Evolutionary conservation across 1,140 invertebrate genomes (phyloP), one percentile per base, ranked within the genome.

Genomic region (Sarcophaga bullata): DNA sequence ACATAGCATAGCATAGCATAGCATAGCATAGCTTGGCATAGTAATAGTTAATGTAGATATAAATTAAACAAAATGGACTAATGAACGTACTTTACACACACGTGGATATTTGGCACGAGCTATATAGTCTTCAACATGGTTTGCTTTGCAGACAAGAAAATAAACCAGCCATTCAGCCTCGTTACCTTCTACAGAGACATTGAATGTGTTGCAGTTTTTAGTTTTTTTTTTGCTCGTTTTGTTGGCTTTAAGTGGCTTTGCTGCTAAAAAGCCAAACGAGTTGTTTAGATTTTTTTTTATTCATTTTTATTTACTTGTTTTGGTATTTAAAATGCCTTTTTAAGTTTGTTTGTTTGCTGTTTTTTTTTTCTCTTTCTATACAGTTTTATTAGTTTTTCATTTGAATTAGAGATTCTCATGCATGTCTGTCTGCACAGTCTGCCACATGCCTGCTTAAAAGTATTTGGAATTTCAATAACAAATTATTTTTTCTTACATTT

Each of bases 81-180:
- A 68, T 68, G 62, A 78, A 78, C 75, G 75, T 78, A 50, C 75
- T 50, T 78, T 78, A 19, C 75, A 78, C 75, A 78, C 75, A 78
- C 75, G 75, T 48, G 75, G 75, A 78, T 78, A 78, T 78, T 78
- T 78, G 75, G 75, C 75, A 78, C 75, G 75, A 78, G 75, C 75
- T 78, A 78, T 49, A 13, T 50, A 47, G 7, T 78, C 17, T 25
- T 19, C 17, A 19, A 19, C 17, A 13, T 50, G 17, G 9, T 50
- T 25, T 72, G 17, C 47, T 4, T n/a, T n/a, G n/a, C 17, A 17
- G 13, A 17, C 11, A 76, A 37, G 73, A 9, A 73, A 58, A 58
- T 13, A 58, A 8, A 37, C n/a, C 54, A 58, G 58, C n/a, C 58
- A 17, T 19, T 19, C 62, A 68, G 62, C 19, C 62, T 37, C 25